Evolutionary conservation across 2,888 invertebrate species (phyloP).

Genomic region (Merodon equestris): DNA sequence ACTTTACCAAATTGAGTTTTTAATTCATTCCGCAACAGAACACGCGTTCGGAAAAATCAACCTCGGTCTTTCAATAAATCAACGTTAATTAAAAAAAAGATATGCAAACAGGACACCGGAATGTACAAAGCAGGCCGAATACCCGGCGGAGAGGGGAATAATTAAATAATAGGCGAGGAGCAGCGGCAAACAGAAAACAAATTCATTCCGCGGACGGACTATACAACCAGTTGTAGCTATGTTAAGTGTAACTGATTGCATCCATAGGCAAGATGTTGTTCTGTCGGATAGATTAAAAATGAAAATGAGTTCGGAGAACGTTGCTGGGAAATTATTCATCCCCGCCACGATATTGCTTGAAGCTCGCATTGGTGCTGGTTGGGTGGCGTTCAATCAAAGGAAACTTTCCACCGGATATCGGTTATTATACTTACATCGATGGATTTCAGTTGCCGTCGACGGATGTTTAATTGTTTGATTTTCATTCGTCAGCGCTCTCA

Average conservation of each 20-base stretch:
- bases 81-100: conserved; percentile 68
- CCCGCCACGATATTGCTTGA: too few relatives aligned
- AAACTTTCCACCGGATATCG: conserved; percentile 61
- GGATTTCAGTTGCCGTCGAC: conserved; percentile 59
- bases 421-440: conserved; percentile 67
- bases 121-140: conserved; percentile 12
- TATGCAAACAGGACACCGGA: conserved; percentile 66
- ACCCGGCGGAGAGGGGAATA: conserved; percentile 19
- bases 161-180: conserved; percentile 56
- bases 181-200: conserved; percentile 15
- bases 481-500: conserved; percentile 28
- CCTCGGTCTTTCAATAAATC: conserved; percentile 61
- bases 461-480: conserved; percentile 63
- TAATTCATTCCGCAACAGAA: conserved; percentile 63
- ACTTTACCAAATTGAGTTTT: conserved; percentile 65
- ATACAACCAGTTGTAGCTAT: too few relatives aligned
- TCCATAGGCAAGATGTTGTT: conserved; percentile 47
- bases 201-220: conserved; percentile 38
- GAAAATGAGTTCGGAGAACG: conserved; percentile 49
- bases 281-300: conserved; percentile 59
- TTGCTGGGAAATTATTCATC: too few relatives aligned
- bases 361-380: too few relatives aligned
- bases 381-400: conserved; percentile 39
- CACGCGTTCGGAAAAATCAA: conserved; percentile 63
- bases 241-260: conserved; percentile 5